These are phyloP conservation scores for Hycleus phaleratus DNA, from an alignment of 1,140 invertebrate genomes.

Conservation along the genomic window DNA sequence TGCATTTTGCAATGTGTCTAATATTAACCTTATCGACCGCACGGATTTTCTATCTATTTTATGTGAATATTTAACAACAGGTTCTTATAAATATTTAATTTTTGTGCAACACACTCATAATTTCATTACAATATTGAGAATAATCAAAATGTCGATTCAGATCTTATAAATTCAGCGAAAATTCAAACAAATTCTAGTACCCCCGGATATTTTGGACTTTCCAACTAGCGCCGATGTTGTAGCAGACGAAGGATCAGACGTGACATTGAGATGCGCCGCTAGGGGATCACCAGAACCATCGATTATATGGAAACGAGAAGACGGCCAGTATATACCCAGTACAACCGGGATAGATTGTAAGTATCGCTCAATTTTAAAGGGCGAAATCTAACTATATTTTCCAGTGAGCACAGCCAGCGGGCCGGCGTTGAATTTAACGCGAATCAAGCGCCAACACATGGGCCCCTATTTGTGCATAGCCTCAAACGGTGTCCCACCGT, in stretches of 20 bases:
- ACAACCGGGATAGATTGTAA: slow-evolving; percentile 5
- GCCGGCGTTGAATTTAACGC: slow-evolving; percentile 64
- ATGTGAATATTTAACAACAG: no score
- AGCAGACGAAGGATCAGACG: slow-evolving; percentile 75
- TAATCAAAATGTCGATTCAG: no score
- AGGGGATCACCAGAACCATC: slow-evolving; percentile 71
- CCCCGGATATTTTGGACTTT: slow-evolving; percentile 78
- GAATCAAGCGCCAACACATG: slow-evolving; percentile 84
- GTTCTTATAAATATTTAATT: no score
- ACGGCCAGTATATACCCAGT: slow-evolving; percentile 53
- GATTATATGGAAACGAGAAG: slow-evolving; percentile 77
- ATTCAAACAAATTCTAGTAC: slow-evolving; percentile 50
- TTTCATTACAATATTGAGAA: no score
- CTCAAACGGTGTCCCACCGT: slow-evolving; percentile 74
- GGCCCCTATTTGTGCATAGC: slow-evolving; percentile 85
- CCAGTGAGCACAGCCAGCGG: slow-evolving; percentile 48
- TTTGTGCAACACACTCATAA: no score
- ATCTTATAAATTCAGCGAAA: no score
- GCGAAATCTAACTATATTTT: background rate
- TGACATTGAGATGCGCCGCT: slow-evolving; percentile 71
- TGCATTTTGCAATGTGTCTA: no score
- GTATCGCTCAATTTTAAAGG: background rate
- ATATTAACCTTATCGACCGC: no score
- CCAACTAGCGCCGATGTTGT: slow-evolving; percentile 81
- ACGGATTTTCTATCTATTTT: no score